Evolutionary conservation across 2,888 invertebrate genomes (phyloP).

Genomic region (Acanthacorydalis orientalis): DNA sequence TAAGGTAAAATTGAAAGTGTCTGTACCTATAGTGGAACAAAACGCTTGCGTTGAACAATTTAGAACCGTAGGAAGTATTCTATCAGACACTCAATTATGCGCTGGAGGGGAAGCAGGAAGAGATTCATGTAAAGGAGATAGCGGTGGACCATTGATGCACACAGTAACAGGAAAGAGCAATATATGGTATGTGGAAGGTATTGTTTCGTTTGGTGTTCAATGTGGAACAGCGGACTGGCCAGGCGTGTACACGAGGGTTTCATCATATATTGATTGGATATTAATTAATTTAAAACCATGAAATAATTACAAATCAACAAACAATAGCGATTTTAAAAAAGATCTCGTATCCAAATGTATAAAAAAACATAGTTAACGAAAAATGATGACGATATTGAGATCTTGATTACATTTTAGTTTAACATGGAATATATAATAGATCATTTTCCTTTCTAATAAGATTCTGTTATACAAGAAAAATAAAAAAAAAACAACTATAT

Average conservation of each 20-base stretch:
- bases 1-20: background rate
- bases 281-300: background rate
- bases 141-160: constrained; percentile 57
- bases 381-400: no score
- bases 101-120: constrained; percentile 48
- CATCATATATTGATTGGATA: constrained; percentile 7
- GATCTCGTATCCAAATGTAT: no score
- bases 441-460: no score
- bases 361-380: no score
- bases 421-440: no score
- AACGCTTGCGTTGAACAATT: background rate
- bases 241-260: constrained; percentile 19
- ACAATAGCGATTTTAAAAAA: no score
- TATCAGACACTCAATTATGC: constrained; percentile 42
- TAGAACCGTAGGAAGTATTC: constrained; percentile 20
- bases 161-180: constrained; percentile 22
- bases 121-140: constrained; percentile 60
- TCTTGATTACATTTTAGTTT: no score
- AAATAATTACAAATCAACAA: background rate
- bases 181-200: constrained; percentile 38
- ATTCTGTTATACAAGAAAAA: no score
- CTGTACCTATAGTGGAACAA: background rate
- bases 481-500: no score
- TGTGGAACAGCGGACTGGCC: constrained; percentile 20
- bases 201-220: constrained; percentile 45